Base-by-base conservation (phyloP, 2,113 vertebrate genomes). In the Illadopsis cleaveri region DNA sequence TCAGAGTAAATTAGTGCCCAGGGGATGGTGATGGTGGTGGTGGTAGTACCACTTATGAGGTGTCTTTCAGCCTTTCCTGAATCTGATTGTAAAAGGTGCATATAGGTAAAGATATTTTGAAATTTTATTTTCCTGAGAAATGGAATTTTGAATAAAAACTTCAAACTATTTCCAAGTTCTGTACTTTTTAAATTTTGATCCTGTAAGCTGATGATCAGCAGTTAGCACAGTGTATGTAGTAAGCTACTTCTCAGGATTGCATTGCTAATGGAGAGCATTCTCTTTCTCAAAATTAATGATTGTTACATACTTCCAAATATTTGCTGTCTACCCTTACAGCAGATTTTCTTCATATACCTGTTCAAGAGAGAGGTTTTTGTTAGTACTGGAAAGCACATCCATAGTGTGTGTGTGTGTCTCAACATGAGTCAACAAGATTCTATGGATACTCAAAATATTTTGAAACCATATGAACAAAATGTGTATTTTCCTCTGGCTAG, bases 401-500 rank as follows among this genome's bases (percentile, higher is more conserved):
- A 47, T 86, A 62, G 51, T 25, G 21, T 81, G 0, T 25, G 21
- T 81, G 0, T 0, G 0, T 89, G 47, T 93, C 62, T 93, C 62
- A 89, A 50, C 28, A 8, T 33, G 76, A 94, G 72, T 95, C 93
- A 95, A 94, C 65, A 86, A 69, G 82, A 71, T 79, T 94, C 96
- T 96, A 92, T 97, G 96, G 96, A 96, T 96, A 96, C 93, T 79
- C 90, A 95, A 96, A 97, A 97, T 97, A 96, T 97, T 96, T 97
- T 96, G 96, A 97, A 96, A 96, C 90, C 92, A 86, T 97, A 93
- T 96, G 93, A 96, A 71, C 94, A 90, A n/a, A 62, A 92, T 57
- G 53, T 90, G 84, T 95, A 72, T 96, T 97, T 96, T 96, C 76
- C 82, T 90, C 80, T 92, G 89, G 30, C 82, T 92, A 89, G 64